These are phyloP conservation scores for Cyprinodon brontotheroides DNA, from an alignment of 2,113 vertebrate species.

Conservation along the genomic window DNA sequence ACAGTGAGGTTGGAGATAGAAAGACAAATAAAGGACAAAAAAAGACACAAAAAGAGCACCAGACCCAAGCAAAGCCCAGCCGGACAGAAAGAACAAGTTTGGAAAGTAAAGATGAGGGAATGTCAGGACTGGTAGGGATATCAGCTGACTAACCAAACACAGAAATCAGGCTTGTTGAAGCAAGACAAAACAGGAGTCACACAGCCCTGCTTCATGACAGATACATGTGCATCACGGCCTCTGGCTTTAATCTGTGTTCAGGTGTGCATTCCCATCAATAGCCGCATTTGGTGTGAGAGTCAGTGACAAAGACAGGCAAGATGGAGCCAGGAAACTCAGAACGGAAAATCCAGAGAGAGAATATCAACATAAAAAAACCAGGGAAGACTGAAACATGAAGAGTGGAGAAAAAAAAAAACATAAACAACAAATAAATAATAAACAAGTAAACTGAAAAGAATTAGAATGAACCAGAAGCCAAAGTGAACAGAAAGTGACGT, in stretches of 20 bases:
- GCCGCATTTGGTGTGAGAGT: conserved; percentile 63
- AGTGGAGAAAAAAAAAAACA: conserved; percentile 17
- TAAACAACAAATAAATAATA: conserved; percentile 9
- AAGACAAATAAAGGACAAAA: conserved; percentile 21
- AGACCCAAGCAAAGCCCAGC: conserved; percentile 53
- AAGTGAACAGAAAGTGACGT: conserved; percentile 33
- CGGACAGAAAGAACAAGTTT: conserved; percentile 4
- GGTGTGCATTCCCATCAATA: conserved; percentile 8
- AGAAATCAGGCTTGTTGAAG: conserved; percentile 88
- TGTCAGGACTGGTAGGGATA: conserved; percentile 27
- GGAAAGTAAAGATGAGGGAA: background rate
- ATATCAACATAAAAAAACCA: conserved; percentile 79
- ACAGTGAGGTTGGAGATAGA: conserved; percentile 55
- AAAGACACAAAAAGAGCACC: conserved; percentile 5
- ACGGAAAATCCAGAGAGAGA: conserved; percentile 79
- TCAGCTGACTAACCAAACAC: conserved; percentile 51
- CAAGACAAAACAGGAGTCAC: conserved; percentile 86
- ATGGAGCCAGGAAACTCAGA: conserved; percentile 79
- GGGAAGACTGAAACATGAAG: conserved; percentile 71
- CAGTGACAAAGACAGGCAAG: conserved; percentile 84
- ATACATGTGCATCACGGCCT: background rate
- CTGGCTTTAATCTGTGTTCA: conserved; percentile 2
- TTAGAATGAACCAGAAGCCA: conserved; percentile 45
- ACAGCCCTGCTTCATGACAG: conserved; percentile 65
- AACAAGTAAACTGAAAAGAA: conserved; percentile 19